Evolutionary conservation across 1,140 invertebrate genomes (phyloP).

Genomic region (Muscidifurax raptorellus): DNA sequence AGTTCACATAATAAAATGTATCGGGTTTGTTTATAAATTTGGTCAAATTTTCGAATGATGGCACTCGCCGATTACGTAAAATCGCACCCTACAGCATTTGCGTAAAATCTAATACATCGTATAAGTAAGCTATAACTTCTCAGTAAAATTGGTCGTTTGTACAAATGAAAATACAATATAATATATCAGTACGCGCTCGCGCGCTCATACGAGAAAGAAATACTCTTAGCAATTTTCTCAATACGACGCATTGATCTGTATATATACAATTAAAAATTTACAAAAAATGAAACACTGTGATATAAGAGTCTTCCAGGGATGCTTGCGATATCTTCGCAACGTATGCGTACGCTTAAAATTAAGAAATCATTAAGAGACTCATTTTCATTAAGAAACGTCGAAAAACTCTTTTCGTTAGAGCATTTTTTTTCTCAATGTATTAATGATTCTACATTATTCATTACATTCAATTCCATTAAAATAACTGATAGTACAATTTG

Average conservation of each 20-base stretch:
- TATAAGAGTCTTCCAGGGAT: not conserved
- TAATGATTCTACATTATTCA: not conserved
- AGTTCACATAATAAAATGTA: not conserved
- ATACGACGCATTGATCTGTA: not conserved
- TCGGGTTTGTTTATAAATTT: not conserved
- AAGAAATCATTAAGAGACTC: not conserved
- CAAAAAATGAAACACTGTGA: not conserved
- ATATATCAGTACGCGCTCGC: not conserved
- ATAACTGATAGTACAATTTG: not conserved
- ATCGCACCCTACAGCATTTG: not conserved
- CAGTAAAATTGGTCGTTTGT: constrained; percentile 38
- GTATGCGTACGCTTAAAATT: not conserved
- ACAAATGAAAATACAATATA: constrained; percentile 27
- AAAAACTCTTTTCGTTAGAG: too few species aligned
- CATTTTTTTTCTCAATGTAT: not conserved
- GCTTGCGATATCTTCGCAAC: not conserved
- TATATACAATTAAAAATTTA: constrained; percentile 32
- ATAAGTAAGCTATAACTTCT: constrained; percentile 25
- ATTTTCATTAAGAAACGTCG: not conserved
- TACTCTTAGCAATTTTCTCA: constrained; percentile 15
- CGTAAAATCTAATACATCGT: constrained; percentile 27
- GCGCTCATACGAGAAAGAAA: not conserved
- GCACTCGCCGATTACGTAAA: constrained; percentile 24
- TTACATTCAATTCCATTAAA: not conserved
- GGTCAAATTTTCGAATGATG: not conserved